Conservation (phyloP, 2,113 vertebrate genomes). For the Cebidichthys violaceus region DNA sequence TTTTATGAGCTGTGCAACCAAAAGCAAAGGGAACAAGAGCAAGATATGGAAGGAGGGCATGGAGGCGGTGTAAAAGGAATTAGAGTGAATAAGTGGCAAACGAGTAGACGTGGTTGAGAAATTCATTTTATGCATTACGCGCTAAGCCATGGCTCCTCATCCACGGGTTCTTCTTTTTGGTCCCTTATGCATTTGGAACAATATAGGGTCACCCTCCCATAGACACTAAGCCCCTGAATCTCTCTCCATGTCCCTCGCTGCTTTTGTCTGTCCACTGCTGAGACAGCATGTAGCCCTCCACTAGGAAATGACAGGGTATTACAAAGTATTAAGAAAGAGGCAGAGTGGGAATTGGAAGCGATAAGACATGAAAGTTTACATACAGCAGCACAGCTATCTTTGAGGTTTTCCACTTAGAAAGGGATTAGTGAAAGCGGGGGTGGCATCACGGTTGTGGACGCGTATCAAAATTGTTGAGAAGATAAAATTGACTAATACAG, state of each 20-base stretch:
- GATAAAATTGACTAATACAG: conserved; percentile 24
- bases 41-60: conserved; percentile 19
- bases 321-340: conserved; percentile 70
- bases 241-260: conserved; percentile 55
- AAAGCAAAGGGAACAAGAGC: conserved; percentile 36
- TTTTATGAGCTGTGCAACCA: conserved; percentile 50
- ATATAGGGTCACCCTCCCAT: conserved; percentile 76
- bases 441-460: conserved; percentile 8
- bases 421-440: conserved; percentile 57
- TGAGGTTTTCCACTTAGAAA: conserved; percentile 54
- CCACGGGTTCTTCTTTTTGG: conserved; percentile 51
- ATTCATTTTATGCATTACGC: conserved; percentile 79
- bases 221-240: conserved; percentile 72
- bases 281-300: conserved; percentile 70
- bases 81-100: conserved; percentile 62
- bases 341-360: conserved; percentile 56
- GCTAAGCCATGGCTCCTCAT: conserved; percentile 64
- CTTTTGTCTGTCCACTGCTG: conserved; percentile 75
- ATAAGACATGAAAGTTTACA: conserved; percentile 77
- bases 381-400: conserved; percentile 48
- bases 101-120: conserved; percentile 54
- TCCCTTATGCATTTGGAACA: conserved; percentile 74
- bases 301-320: conserved; percentile 61
- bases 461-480: conserved; percentile 30
- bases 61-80: conserved; percentile 46